phyloP scores from a whole-genome alignment of 2,888 invertebrate species.

The Troides aeacus region DNA sequence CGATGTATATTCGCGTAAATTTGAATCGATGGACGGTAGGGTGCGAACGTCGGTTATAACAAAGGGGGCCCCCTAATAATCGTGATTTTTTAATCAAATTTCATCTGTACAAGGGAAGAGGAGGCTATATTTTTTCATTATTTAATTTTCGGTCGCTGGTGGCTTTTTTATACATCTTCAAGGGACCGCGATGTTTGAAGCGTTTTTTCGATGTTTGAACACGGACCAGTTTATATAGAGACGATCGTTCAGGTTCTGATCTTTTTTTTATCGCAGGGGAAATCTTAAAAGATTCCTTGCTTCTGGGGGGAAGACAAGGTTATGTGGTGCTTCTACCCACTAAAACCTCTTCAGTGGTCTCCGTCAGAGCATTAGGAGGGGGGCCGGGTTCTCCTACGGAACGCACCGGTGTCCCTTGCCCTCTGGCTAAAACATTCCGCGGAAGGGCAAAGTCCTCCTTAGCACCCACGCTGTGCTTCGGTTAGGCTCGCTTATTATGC shows the following conservation, averaged over 20 bases:
- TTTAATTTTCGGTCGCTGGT: constrained; percentile 76
- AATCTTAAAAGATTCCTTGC: background rate
- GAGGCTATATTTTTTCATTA: constrained; percentile 79
- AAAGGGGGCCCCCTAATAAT: constrained; percentile 76
- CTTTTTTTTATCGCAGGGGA: background rate
- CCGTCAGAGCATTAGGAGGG: no score
- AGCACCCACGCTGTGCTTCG: no score
- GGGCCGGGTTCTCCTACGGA: no score
- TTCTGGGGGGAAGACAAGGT: no score
- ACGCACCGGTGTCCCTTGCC: no score
- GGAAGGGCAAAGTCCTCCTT: no score
- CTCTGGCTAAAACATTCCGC: no score
- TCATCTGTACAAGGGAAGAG: constrained; percentile 79
- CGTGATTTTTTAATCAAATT: constrained; percentile 82
- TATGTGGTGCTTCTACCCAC: no score
- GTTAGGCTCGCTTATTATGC: no score
- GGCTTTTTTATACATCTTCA: constrained; percentile 69
- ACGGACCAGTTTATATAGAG: constrained; percentile 48
- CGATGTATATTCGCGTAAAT: constrained; percentile 34
- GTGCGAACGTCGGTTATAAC: constrained; percentile 54
- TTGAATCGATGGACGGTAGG: constrained; percentile 33
- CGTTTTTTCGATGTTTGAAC: constrained; percentile 63
- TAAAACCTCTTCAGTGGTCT: no score
- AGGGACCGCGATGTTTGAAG: constrained; percentile 73
- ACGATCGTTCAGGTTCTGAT: background rate